Evolutionary conservation across 2,113 vertebrate genomes (phyloP), one percentile per base, ranked within the genome.

Genomic region (Leptobrachium leishanense): DNA sequence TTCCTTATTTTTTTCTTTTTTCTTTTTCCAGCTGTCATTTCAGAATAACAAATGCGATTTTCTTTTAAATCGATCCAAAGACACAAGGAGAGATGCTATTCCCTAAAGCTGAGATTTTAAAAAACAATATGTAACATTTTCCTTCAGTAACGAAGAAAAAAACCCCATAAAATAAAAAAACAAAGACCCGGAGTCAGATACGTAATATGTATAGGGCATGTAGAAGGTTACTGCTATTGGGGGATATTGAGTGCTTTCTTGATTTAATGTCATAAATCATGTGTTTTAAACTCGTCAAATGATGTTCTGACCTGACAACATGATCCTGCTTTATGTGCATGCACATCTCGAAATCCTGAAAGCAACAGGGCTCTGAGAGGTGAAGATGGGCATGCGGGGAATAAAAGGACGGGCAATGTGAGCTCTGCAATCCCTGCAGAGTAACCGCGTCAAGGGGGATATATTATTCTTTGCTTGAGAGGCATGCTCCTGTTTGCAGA

Each of bases 401-500:
- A 0, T 74, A 73, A 83, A 72, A 62, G 13, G 73, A 55, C 6
- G 3, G 54, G 81, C 57, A 83, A 75, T 42, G 68, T 82, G 75
- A 55, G 55, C 72, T 84, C 53, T 82, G 63, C 79, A 71, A 74
- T 85, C 80, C 2, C 11, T 44, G 82, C 74, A 6, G 78, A 81
- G 59, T 64, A 43, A 72, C 9, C 8, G 55, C 70, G 82, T 75
- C 53, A 40, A 86, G 20, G 12, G 72, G 83, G 82, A 44, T 68
- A 6, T 41, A 79, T 11, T 15, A 15, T 50, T 9, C 65, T 77
- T 84, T 78, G 6, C 43, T 15, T 69, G 62, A 65, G 65, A 83
- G 79, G 79, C 68, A 68, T 85, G 74, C 76, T 3, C 2, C 57
- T n/a, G 43, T 66, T 83, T 71, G 1, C 41, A 66, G 40, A 31